These are phyloP conservation scores for Hoplodrina blanda DNA, from an alignment of 2,888 invertebrate genomes.

Conservation along the genomic window DNA sequence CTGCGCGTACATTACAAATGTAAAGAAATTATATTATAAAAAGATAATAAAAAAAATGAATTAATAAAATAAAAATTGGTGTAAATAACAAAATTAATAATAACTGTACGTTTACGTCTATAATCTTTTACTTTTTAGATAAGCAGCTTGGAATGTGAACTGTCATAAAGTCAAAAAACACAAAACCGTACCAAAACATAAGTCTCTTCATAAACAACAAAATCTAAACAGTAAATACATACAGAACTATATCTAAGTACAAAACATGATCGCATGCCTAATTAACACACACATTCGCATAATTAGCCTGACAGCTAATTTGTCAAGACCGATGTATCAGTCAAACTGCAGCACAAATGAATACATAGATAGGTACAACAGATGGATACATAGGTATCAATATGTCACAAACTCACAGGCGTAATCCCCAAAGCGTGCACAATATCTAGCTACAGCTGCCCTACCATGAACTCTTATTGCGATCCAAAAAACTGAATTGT, in stretches of 20 bases:
- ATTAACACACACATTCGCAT: neutral
- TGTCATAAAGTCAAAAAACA: neutral
- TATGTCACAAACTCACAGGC: neutral
- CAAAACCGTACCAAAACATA: neutral
- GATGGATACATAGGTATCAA: slow-evolving; percentile 9
- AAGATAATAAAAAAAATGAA: neutral
- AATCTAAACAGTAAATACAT: neutral
- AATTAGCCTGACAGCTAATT: slow-evolving; percentile 19
- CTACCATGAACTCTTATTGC: no score
- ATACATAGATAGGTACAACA: slow-evolving; percentile 8
- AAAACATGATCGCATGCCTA: neutral
- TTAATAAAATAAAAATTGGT: neutral
- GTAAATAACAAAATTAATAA: neutral
- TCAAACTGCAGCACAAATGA: slow-evolving; percentile 22
- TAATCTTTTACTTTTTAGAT: slow-evolving; percentile 8
- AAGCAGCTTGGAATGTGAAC: neutral
- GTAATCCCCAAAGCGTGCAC: slow-evolving; percentile 34
- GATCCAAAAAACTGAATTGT: no score
- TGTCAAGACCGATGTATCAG: slow-evolving; percentile 24
- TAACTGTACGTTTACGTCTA: neutral
- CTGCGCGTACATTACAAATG: neutral
- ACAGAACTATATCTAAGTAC: neutral
- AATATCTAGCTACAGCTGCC: no score
- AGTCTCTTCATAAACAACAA: no score
- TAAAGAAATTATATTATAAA: neutral